Percentiles rank a stretch among this genome's conserved stretches.
These are phyloP conservation scores for Periphyllus acericola DNA, from an alignment of 2,888 invertebrate species.

Conservation along the genomic window DNA sequence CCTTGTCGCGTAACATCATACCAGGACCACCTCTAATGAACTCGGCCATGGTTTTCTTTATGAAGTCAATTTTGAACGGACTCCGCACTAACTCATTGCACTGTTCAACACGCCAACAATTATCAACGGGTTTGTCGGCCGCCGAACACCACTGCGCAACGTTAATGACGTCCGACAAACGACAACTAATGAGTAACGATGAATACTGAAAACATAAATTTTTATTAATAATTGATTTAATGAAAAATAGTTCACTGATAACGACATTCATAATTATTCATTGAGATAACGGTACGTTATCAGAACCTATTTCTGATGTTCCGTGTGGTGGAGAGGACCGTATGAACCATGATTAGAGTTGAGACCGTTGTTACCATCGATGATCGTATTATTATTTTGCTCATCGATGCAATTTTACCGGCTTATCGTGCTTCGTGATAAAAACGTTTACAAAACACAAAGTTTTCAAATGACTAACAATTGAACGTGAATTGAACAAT, in stretches of 20 bases:
- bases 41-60: constrained; percentile 68
- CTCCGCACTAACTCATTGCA: constrained; percentile 1
- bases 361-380: not conserved
- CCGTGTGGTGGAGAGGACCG: too few species aligned
- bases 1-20: constrained; percentile 69
- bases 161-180: not conserved
- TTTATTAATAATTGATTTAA: constrained; percentile 45
- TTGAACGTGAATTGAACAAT: too few species aligned
- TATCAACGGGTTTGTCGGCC: not conserved
- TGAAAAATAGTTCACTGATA: constrained; percentile 24
- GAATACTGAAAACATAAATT: constrained; percentile 8
- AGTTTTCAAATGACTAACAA: not conserved
- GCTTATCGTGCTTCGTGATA: not conserved
- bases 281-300: not conserved
- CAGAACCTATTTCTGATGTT: not conserved
- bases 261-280: not conserved
- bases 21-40: constrained; percentile 70
- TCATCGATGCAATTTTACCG: not conserved
- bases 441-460: constrained; percentile 9
- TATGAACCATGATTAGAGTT: not conserved
- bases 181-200: not conserved
- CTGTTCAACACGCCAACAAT: not conserved
- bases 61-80: constrained; percentile 46
- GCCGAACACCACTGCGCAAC: not conserved
- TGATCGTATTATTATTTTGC: not conserved